phyloP scores from a whole-genome alignment of 2,113 vertebrate species.

The Cyanoderma ruficeps region DNA sequence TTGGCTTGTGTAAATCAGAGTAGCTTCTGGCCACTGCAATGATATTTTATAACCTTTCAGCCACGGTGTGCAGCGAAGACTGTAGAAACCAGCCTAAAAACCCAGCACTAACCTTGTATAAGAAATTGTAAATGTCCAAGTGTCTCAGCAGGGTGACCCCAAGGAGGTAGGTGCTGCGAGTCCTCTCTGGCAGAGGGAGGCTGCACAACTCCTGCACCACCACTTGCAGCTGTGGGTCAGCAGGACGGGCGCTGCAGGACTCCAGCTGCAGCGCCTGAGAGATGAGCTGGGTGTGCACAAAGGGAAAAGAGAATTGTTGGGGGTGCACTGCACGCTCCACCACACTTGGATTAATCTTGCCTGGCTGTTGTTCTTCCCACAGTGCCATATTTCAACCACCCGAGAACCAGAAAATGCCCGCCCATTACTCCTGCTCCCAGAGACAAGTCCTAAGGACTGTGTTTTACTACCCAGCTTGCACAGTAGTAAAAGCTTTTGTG shows the following conservation, averaged over 20 bases:
- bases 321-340: background rate
- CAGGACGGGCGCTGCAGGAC: slow-evolving; percentile 66
- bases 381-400: background rate
- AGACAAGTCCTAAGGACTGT: background rate
- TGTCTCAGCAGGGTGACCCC: slow-evolving; percentile 80
- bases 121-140: slow-evolving; percentile 76
- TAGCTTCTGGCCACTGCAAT: background rate
- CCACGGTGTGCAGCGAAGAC: background rate
- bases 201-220: slow-evolving; percentile 76
- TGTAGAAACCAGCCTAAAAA: background rate
- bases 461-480: background rate
- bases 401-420: background rate
- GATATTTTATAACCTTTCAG: slow-evolving; percentile 47
- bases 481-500: background rate
- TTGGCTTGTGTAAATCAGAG: slow-evolving; percentile 8
- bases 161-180: slow-evolving; percentile 70
- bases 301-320: background rate
- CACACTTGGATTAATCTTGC: background rate
- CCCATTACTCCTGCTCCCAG: background rate
- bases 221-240: slow-evolving; percentile 29
- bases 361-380: background rate
- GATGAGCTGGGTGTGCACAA: slow-evolving; percentile 65
- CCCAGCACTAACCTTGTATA: slow-evolving; percentile 72
- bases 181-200: slow-evolving; percentile 73
- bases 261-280: slow-evolving; percentile 73